phyloP scores from a whole-genome alignment of 2,797 vertebrate genomes.

The Megalops cyprinoides region DNA sequence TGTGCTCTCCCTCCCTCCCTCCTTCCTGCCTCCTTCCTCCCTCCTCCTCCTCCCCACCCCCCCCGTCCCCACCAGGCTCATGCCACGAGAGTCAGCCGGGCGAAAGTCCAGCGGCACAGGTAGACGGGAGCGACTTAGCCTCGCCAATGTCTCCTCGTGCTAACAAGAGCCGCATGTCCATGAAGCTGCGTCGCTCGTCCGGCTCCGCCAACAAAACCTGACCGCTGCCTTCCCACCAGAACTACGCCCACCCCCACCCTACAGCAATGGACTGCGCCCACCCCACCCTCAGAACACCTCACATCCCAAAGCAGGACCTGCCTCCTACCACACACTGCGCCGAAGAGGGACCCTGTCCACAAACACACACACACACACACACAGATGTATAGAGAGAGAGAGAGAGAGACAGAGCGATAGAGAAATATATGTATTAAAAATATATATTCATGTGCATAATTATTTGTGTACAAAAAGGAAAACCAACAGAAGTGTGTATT shows the following conservation, averaged over 20 bases:
- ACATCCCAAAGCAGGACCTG: slow-evolving; percentile 21
- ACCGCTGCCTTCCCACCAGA: slow-evolving; percentile 39
- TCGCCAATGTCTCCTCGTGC: slow-evolving; percentile 97
- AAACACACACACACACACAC: background rate
- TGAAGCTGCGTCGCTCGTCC: slow-evolving; percentile 96
- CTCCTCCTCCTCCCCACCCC: slow-evolving; percentile 35
- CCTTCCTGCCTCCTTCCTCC: slow-evolving; percentile 43
- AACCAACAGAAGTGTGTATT: slow-evolving; percentile 26
- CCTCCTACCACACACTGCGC: background rate
- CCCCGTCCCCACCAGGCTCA: slow-evolving; percentile 78
- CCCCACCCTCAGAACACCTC: slow-evolving; percentile 21
- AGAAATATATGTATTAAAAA: slow-evolving; percentile 26
- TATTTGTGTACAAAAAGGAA: slow-evolving; percentile 33
- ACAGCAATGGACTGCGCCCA: slow-evolving; percentile 12
- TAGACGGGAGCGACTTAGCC: slow-evolving; percentile 87
- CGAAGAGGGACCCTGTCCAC: background rate
- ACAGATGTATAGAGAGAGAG: slow-evolving; percentile 2
- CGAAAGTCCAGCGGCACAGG: slow-evolving; percentile 80
- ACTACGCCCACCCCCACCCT: slow-evolving; percentile 1
- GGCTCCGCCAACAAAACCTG: slow-evolving; percentile 97
- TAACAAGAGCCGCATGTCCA: slow-evolving; percentile 98
- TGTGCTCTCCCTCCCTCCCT: slow-evolving; percentile 34
- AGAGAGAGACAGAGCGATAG: background rate
- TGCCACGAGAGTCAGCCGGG: slow-evolving; percentile 88
- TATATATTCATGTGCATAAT: slow-evolving; percentile 27